These are phyloP conservation scores for Cheilosia urbana DNA, from an alignment of 2,888 invertebrate species.

Conservation along the genomic window DNA sequence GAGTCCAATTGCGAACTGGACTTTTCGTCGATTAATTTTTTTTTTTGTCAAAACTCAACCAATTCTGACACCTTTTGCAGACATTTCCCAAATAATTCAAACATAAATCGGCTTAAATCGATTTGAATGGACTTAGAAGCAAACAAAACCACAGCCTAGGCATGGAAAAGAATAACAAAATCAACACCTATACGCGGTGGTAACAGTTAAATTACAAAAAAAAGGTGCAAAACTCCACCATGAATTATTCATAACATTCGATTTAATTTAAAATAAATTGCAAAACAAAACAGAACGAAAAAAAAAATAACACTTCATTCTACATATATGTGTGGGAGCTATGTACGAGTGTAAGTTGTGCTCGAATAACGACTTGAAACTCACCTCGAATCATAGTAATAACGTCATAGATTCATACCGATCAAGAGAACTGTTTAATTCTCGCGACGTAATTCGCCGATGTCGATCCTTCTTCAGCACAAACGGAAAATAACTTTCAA, in stretches of 20 bases:
- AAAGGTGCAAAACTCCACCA: constrained; percentile 55
- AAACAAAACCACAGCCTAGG: constrained; percentile 4
- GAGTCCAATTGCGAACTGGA: constrained; percentile 53
- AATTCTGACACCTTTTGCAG: background rate
- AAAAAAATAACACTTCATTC: background rate
- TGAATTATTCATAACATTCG: constrained; percentile 67
- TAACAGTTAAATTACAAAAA: constrained; percentile 69
- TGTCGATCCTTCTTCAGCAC: constrained; percentile 28
- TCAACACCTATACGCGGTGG: constrained; percentile 17
- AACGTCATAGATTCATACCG: constrained; percentile 52
- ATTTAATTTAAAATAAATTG: constrained; percentile 53
- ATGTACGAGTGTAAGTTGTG: constrained; percentile 8
- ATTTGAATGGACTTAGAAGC: background rate
- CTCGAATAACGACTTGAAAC: constrained; percentile 21
- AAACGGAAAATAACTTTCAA: constrained; percentile 23
- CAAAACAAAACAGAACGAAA: constrained; percentile 34
- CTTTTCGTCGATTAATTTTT: background rate
- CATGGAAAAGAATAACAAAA: constrained; percentile 46
- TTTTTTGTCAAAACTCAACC: too few relatives aligned
- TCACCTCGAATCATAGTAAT: constrained; percentile 56
- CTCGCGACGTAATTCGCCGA: constrained; percentile 59
- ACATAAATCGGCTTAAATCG: constrained; percentile 43
- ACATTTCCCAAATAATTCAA: constrained; percentile 34
- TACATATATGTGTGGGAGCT: background rate
- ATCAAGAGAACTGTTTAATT: constrained; percentile 50